Evolutionary conservation across 2,113 vertebrate genomes (phyloP).

Genomic region (human): GRCh38 chr5:138201001-138201500

Average conservation of each 20-base stretch:
- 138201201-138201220: slow-evolving; percentile 97
- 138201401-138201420: slow-evolving; percentile 94
- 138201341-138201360: slow-evolving; percentile 97
- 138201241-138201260: slow-evolving; percentile 70
- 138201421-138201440: slow-evolving; percentile 99
- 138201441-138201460: slow-evolving; percentile 89
- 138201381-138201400: slow-evolving; percentile 98
- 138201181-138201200: slow-evolving; percentile 96
- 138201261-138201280: not conserved
- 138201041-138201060: not conserved
- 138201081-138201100: slow-evolving; percentile 17
- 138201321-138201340: slow-evolving; percentile 66
- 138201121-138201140: slow-evolving; percentile 98
- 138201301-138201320: not conserved
- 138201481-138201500: not conserved
- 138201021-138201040: not conserved
- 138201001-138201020: not conserved
- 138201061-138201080: not conserved
- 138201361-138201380: slow-evolving; percentile 95
- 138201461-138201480: not conserved
- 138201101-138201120: slow-evolving; percentile 98
- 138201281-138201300: not conserved
- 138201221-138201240: slow-evolving; percentile 96
- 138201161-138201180: slow-evolving; percentile 94
- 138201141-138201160: slow-evolving; percentile 99